phyloP scores from a whole-genome alignment of 2,797 vertebrate genomes.

The Fistularia tabacaria region DNA sequence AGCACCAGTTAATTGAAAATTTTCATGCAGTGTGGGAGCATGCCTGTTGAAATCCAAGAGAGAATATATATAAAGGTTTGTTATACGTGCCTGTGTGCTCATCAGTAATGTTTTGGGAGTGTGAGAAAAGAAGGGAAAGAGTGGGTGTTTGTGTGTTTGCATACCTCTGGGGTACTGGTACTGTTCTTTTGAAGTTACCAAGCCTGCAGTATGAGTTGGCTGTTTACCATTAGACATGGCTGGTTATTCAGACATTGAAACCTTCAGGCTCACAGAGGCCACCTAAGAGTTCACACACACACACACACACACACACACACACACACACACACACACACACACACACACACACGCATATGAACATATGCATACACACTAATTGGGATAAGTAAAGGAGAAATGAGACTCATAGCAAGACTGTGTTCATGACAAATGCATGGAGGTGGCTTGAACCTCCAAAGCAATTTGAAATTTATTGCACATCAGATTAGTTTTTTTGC shows the following conservation, averaged over 20 bases:
- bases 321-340: no score
- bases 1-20: constrained; percentile 66
- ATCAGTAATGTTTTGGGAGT: constrained; percentile 11
- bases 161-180: constrained; percentile 57
- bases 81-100: constrained; percentile 19
- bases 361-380: no score
- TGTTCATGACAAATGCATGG: no score
- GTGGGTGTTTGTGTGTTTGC: constrained; percentile 39
- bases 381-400: no score
- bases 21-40: constrained; percentile 25
- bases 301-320: no score
- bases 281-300: constrained; percentile 34
- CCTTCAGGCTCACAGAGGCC: constrained; percentile 54
- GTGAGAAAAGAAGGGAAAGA: constrained; percentile 17
- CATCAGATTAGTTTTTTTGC: no score
- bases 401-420: no score
- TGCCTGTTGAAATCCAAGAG: constrained; percentile 7
- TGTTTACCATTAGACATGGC: constrained; percentile 73
- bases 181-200: constrained; percentile 74
- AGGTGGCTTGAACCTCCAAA: no score
- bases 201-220: constrained; percentile 66
- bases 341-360: no score
- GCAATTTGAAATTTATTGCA: no score
- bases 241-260: constrained; percentile 66
- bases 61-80: neutral